A percentile compares a stretch with the other conserved stretches of the same genome.
phyloP scores from a whole-genome alignment of 2,888 invertebrate species.

The Empis livida region DNA sequence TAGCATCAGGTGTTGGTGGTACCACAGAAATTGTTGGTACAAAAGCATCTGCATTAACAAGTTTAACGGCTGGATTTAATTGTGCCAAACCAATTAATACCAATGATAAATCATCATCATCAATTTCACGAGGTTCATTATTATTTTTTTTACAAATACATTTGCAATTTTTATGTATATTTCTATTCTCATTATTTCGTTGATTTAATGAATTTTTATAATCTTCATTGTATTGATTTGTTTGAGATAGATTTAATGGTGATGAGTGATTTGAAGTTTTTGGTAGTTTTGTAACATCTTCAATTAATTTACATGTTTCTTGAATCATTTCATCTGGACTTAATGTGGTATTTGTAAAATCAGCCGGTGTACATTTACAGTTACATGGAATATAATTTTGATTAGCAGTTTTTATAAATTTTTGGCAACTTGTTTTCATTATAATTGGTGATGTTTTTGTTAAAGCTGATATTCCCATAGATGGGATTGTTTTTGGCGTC shows the following conservation, averaged over 20 bases:
- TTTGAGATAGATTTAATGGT: neutral
- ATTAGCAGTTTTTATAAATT: slow-evolving; percentile 10
- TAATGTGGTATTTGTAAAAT: slow-evolving; percentile 28
- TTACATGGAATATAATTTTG: slow-evolving; percentile 20
- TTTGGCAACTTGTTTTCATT: slow-evolving; percentile 4
- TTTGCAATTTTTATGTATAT: slow-evolving; percentile 20
- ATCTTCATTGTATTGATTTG: neutral
- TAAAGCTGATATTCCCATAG: neutral
- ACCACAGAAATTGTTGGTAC: slow-evolving; percentile 60
- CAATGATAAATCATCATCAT: slow-evolving; percentile 50
- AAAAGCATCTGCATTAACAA: slow-evolving; percentile 38
- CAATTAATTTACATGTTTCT: slow-evolving; percentile 32
- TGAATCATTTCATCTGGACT: slow-evolving; percentile 32
- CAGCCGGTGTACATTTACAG: slow-evolving; percentile 33
- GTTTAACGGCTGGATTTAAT: slow-evolving; percentile 38
- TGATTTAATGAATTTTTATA: neutral
- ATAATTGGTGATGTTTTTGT: slow-evolving; percentile 14
- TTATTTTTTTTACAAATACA: slow-evolving; percentile 17
- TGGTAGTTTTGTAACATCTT: slow-evolving; percentile 25
- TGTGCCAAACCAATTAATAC: slow-evolving; percentile 53
- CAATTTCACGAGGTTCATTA: slow-evolving; percentile 23
- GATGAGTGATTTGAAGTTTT: slow-evolving; percentile 15
- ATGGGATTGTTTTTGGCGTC: neutral
- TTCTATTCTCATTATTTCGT: slow-evolving; percentile 1
- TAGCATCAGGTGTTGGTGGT: slow-evolving; percentile 57